Conservation (phyloP, 2,113 vertebrate species). For the Ameiurus melas region DNA sequence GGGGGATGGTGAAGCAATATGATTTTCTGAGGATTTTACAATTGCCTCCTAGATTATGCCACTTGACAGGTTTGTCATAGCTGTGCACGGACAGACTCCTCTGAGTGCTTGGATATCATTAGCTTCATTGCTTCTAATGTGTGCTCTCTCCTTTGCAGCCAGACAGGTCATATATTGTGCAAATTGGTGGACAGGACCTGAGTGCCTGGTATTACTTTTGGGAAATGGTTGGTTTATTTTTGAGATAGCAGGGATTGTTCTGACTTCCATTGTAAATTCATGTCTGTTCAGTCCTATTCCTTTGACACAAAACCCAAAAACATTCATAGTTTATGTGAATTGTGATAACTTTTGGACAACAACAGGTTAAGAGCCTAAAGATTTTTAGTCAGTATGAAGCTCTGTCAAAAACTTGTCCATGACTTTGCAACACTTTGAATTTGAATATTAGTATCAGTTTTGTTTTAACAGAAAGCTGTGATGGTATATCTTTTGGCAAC, state of each 20-base stretch:
- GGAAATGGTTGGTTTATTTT: constrained; percentile 48
- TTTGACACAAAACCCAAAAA: constrained; percentile 5
- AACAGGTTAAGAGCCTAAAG: constrained; percentile 55
- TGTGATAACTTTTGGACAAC: constrained; percentile 40
- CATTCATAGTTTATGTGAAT: constrained; percentile 6
- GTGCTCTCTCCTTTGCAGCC: constrained; percentile 82
- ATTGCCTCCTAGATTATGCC: constrained; percentile 91
- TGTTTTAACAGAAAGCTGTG: constrained; percentile 62
- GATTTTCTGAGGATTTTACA: constrained; percentile 89
- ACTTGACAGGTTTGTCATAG: constrained; percentile 95
- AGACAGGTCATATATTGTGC: constrained; percentile 84
- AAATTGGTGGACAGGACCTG: constrained; percentile 67
- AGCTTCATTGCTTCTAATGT: constrained; percentile 98
- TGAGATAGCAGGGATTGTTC: constrained; percentile 25
- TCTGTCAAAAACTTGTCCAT: constrained; percentile 58
- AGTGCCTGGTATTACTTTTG: constrained; percentile 54
- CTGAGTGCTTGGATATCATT: constrained; percentile 97
- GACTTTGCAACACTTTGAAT: constrained; percentile 71
- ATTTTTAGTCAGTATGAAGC: constrained; percentile 51
- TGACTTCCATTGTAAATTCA: constrained; percentile 7
- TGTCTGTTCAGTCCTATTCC: background rate
- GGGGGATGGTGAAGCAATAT: constrained; percentile 80
- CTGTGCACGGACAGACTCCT: constrained; percentile 87
- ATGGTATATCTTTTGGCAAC: constrained; percentile 71
- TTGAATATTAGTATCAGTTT: constrained; percentile 72